These are phyloP conservation scores for Grantiella picta DNA, from an alignment of 2,113 vertebrate genomes.

Conservation along the genomic window DNA sequence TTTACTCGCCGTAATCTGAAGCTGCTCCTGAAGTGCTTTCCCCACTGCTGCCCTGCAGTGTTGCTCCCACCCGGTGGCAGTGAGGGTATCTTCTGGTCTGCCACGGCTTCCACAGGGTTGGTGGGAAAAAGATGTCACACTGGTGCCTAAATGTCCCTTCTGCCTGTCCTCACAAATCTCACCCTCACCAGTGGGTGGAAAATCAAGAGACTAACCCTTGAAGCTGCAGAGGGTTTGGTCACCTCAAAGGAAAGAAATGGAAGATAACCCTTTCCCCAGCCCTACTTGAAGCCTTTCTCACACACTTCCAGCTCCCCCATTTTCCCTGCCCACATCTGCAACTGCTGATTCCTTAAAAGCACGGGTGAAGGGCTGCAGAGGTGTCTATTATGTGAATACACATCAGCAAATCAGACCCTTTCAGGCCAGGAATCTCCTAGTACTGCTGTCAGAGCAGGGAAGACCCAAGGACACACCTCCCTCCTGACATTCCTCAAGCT, in stretches of 20 bases:
- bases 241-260: background rate
- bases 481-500: accelerated
- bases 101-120: background rate
- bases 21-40: background rate
- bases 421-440: background rate
- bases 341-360: background rate
- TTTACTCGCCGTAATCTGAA: background rate
- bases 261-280: accelerated
- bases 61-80: accelerated
- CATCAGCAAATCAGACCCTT: background rate
- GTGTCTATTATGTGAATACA: accelerated
- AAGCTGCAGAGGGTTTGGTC: background rate
- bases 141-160: background rate
- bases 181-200: background rate
- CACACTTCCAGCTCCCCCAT: background rate
- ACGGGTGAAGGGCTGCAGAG: background rate
- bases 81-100: background rate
- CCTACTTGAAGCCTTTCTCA: accelerated
- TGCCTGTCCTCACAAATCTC: background rate
- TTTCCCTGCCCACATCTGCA: background rate
- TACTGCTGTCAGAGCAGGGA: background rate
- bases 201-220: background rate
- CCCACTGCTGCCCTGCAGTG: accelerated
- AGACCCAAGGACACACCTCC: background rate
- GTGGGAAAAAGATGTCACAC: background rate